Evolutionary conservation across 2,113 vertebrate species (phyloP).

Genomic region (Camelus bactrianus): DNA sequence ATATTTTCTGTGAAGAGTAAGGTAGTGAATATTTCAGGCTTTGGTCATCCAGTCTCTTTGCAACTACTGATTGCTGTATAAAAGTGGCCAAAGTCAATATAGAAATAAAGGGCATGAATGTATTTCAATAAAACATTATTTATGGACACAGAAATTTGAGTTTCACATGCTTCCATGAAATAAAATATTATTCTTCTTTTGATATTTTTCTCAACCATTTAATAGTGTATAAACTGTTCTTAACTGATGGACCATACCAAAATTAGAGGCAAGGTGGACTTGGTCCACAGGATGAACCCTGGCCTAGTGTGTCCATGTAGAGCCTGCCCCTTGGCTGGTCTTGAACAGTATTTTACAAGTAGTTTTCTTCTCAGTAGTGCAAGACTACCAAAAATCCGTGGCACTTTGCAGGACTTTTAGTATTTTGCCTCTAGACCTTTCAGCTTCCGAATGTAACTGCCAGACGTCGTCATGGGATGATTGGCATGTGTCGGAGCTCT

Average conservation of each 20-base stretch:
- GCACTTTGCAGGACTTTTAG: not conserved
- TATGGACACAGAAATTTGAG: not conserved
- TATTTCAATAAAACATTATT: not conserved
- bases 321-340: not conserved
- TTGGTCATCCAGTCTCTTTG: not conserved
- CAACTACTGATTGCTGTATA: not conserved
- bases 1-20: not conserved
- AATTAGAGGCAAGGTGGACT: not conserved
- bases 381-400: not conserved
- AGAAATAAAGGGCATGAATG: not conserved
- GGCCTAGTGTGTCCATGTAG: not conserved
- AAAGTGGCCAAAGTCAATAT: not conserved
- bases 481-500: not conserved
- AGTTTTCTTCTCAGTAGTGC: not conserved
- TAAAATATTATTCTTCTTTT: not conserved
- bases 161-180: not conserved
- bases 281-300: not conserved
- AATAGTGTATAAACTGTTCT: not conserved
- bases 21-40: not conserved
- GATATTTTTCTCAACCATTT: not conserved
- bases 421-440: not conserved
- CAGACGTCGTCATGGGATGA: not conserved
- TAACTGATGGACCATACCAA: not conserved
- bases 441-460: not conserved
- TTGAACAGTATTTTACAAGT: not conserved